Evolutionary conservation across 2,797 vertebrate genomes (phyloP).

Genomic region (Amazonetta brasiliensis): DNA sequence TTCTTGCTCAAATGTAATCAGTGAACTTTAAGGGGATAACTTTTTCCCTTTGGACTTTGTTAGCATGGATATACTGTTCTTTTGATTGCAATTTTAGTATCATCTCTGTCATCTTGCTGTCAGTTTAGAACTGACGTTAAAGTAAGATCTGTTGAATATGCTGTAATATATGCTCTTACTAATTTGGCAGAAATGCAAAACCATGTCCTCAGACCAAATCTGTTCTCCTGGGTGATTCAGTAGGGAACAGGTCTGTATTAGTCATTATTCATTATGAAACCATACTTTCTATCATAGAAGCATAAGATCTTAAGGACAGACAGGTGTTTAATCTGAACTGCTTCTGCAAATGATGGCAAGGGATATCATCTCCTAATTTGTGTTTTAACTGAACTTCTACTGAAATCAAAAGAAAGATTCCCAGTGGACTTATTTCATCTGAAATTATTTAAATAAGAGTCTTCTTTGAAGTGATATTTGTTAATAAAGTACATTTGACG

Average conservation of each 20-base stretch:
- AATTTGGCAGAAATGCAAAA: not conserved
- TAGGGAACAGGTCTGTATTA: not conserved
- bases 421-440: not conserved
- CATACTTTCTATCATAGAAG: not conserved
- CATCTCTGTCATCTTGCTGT: not conserved
- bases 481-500: not conserved
- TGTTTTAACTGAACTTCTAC: not conserved
- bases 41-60: not conserved
- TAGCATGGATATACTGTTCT: not conserved
- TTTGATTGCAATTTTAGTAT: not conserved
- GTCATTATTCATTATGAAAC: not conserved
- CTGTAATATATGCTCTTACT: accelerated
- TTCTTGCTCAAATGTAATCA: not conserved
- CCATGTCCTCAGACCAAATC: not conserved
- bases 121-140: not conserved
- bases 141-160: accelerated
- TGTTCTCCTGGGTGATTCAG: not conserved
- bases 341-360: not conserved
- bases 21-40: not conserved
- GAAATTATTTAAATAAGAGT: not conserved
- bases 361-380: not conserved
- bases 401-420: not conserved
- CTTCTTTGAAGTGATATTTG: not conserved
- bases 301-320: not conserved
- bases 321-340: not conserved